These are phyloP conservation scores for Dryococelus australis DNA, from an alignment of 2,888 invertebrate genomes.

Conservation along the genomic window DNA sequence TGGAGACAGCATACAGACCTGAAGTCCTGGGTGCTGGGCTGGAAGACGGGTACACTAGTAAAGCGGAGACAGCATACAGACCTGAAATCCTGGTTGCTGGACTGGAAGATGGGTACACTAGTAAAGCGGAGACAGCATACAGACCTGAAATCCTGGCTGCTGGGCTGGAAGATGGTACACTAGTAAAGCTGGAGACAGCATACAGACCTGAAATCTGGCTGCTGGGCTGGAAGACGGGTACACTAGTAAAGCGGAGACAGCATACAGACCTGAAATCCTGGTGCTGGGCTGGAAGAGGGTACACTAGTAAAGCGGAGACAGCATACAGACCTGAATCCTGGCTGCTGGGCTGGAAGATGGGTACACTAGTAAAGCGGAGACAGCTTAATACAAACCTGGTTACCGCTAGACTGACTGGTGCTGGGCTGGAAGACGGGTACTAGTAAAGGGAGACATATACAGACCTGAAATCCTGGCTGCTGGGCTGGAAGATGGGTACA, in stretches of 20 bases:
- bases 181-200: too few relatives aligned
- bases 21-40: constrained; percentile 78
- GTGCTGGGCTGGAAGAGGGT: constrained; percentile 85
- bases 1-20: constrained; percentile 53
- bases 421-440: constrained; percentile 89
- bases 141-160: constrained; percentile 71
- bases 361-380: constrained; percentile 51
- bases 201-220: constrained; percentile 68
- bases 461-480: too few relatives aligned
- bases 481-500: too few relatives aligned
- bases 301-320: too few relatives aligned
- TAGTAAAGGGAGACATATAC: too few relatives aligned
- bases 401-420: constrained; percentile 74
- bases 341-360: constrained; percentile 85
- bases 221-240: constrained; percentile 84
- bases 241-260: too few relatives aligned
- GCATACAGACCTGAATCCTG: constrained; percentile 65
- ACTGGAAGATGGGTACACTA: constrained; percentile 75
- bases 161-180: constrained; percentile 79
- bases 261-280: constrained; percentile 65
- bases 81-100: constrained; percentile 76
- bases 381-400: constrained; percentile 56
- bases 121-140: neutral
- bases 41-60: constrained; percentile 71
- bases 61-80: constrained; percentile 30